Evolutionary conservation across 2,113 vertebrate species (phyloP).

Genomic region (Lasiurus borealis): DNA sequence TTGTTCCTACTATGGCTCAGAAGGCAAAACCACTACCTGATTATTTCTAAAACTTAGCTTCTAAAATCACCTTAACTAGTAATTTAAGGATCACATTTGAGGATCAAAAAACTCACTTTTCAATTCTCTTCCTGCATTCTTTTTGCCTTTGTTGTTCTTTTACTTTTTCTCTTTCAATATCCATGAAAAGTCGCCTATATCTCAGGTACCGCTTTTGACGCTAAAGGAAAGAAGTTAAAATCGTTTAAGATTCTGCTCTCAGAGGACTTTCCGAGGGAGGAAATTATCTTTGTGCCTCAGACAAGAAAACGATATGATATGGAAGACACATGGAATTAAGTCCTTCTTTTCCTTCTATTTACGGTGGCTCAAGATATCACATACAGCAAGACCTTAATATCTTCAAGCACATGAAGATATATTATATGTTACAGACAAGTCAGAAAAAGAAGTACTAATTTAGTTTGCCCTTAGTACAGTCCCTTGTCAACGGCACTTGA

Average conservation of each 20-base stretch:
- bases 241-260: conserved; percentile 44
- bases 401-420: conserved; percentile 2
- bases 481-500: neutral
- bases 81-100: conserved; percentile 30
- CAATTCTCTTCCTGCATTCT: conserved; percentile 88
- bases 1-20: neutral
- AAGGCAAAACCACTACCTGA: conserved; percentile 42
- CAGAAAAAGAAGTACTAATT: neutral
- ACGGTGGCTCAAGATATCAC: neutral
- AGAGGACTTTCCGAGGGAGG: conserved; percentile 53
- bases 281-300: conserved; percentile 34
- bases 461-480: neutral
- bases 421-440: conserved; percentile 29
- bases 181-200: conserved; percentile 92
- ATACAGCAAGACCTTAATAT: neutral
- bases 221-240: conserved; percentile 81
- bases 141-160: conserved; percentile 89
- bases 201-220: conserved; percentile 90
- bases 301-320: conserved; percentile 34
- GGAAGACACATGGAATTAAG: neutral
- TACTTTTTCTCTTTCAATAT: conserved; percentile 90
- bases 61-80: conserved; percentile 41
- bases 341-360: conserved; percentile 35
- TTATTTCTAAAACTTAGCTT: conserved; percentile 47
- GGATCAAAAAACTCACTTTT: conserved; percentile 83